Percentiles rank a stretch among this genome's conserved stretches.
These are phyloP conservation scores for Chrysolina americana DNA, from an alignment of 2,888 invertebrate genomes.

Conservation along the genomic window DNA sequence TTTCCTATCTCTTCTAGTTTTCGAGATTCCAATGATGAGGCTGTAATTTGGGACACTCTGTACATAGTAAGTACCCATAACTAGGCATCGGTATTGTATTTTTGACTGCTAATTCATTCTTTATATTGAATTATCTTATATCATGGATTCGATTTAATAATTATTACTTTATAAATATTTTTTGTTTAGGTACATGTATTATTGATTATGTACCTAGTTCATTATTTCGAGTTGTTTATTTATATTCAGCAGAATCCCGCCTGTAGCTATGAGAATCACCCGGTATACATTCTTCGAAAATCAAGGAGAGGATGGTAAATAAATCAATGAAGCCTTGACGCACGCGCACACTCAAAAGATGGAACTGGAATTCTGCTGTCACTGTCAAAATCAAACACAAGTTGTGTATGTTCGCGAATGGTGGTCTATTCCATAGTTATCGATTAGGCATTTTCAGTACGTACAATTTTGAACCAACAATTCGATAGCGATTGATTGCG, in stretches of 20 bases:
- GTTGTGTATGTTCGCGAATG: conserved; percentile 57
- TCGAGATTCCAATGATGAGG: too few relatives aligned
- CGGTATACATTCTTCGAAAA: conserved; percentile 31
- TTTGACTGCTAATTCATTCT: too few relatives aligned
- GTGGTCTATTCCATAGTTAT: conserved; percentile 42
- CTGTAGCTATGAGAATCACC: background rate
- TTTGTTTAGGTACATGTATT: too few relatives aligned
- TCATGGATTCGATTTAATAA: too few relatives aligned
- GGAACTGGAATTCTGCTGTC: conserved; percentile 51
- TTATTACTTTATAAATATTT: too few relatives aligned
- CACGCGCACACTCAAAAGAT: conserved; percentile 47
- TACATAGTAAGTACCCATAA: too few relatives aligned
- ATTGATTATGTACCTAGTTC: too few relatives aligned
- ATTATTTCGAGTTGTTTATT: too few relatives aligned
- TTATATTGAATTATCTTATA: too few relatives aligned
- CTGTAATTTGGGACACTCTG: too few relatives aligned
- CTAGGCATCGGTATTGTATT: too few relatives aligned
- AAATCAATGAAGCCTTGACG: conserved; percentile 55
- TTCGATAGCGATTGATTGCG: background rate
- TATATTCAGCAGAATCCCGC: background rate
- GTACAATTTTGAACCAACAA: conserved; percentile 44
- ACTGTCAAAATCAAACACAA: conserved; percentile 59
- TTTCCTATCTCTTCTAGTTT: too few relatives aligned
- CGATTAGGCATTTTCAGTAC: conserved; percentile 58
- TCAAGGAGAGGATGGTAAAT: conserved; percentile 43